Percentiles rank a stretch among this genome's conserved stretches.
These are phyloP conservation scores for Mastigias papua DNA, from an alignment of 30 jellyfish, hydroid and myxozoan species.

Conservation along the genomic window DNA sequence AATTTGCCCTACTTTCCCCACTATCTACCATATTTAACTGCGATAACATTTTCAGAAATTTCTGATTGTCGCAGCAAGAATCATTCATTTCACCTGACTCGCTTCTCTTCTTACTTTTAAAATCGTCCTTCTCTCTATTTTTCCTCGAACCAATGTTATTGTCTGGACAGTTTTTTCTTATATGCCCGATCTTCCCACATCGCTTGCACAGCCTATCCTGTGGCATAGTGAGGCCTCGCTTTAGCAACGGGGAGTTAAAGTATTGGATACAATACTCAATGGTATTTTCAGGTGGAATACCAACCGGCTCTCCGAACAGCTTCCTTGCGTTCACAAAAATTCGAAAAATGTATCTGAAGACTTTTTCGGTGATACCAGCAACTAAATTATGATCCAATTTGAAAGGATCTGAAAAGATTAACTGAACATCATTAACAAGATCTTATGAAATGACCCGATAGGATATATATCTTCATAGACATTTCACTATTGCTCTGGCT, in stretches of 20 bases:
- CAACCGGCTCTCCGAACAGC: constrained; percentile 55
- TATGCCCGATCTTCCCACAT: constrained; percentile 90
- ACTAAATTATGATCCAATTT: constrained; percentile 80
- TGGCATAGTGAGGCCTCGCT: constrained; percentile 68
- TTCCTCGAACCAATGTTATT: not conserved
- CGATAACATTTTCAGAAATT: too few species aligned
- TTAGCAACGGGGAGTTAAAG: constrained; percentile 61
- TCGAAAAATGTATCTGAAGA: constrained; percentile 59
- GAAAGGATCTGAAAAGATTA: constrained; percentile 80
- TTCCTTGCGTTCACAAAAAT: constrained; percentile 65
- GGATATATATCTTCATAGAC: too few species aligned
- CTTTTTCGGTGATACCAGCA: constrained; percentile 75
- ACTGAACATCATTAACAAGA: too few species aligned
- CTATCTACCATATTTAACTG: too few species aligned
- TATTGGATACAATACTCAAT: constrained; percentile 23
- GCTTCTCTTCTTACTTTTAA: not conserved
- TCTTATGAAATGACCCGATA: too few species aligned
- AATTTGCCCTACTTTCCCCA: too few species aligned
- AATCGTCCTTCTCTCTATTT: not conserved
- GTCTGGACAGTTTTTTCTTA: constrained; percentile 55
- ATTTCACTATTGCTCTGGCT: too few species aligned
- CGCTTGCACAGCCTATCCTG: constrained; percentile 76
- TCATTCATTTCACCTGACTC: not conserved
- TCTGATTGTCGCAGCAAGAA: too few species aligned
- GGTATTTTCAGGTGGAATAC: not conserved